These are phyloP conservation scores for Cyrtorhinus lividipennis DNA, from an alignment of 1,140 invertebrate genomes.

Conservation along the genomic window DNA sequence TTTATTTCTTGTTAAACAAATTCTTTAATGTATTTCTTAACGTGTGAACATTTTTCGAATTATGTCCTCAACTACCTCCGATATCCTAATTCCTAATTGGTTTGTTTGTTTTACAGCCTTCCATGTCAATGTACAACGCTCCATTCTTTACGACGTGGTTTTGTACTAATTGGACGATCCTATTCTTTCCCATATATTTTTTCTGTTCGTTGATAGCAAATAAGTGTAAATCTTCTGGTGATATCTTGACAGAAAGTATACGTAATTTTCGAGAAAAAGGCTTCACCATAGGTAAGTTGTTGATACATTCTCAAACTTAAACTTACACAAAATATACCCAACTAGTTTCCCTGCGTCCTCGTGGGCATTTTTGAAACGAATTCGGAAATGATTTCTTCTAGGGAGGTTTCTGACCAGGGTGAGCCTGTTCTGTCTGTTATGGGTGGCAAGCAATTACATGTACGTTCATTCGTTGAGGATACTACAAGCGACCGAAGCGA, in stretches of 20 bases:
- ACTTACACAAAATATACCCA: too few species aligned
- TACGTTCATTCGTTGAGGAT: constrained; percentile 73
- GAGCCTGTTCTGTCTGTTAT: constrained; percentile 72
- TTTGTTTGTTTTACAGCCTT: too few species aligned
- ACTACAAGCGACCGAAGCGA: constrained; percentile 75
- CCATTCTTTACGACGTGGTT: constrained; percentile 92
- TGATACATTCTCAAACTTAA: too few species aligned
- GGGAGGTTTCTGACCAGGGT: constrained; percentile 72
- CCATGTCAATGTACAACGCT: constrained; percentile 59
- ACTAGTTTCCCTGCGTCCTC: too few species aligned
- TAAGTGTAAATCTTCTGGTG: constrained; percentile 55
- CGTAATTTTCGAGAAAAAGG: constrained; percentile 73
- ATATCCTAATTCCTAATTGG: too few species aligned
- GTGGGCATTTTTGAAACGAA: too few species aligned
- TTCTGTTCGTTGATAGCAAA: constrained; percentile 51
- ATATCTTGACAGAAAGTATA: constrained; percentile 60
- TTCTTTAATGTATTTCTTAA: too few species aligned
- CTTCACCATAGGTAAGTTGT: constrained; percentile 60
- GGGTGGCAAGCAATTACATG: constrained; percentile 86
- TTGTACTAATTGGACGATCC: constrained; percentile 78
- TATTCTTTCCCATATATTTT: constrained; percentile 82
- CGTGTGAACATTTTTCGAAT: too few species aligned
- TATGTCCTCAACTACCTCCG: too few species aligned
- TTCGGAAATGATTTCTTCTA: too few species aligned
- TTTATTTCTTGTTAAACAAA: too few species aligned